A percentile compares a stretch with the other conserved stretches of the same genome.
Evolutionary conservation across 1,140 invertebrate species (phyloP).

Genomic region (Ladona fulva): DNA sequence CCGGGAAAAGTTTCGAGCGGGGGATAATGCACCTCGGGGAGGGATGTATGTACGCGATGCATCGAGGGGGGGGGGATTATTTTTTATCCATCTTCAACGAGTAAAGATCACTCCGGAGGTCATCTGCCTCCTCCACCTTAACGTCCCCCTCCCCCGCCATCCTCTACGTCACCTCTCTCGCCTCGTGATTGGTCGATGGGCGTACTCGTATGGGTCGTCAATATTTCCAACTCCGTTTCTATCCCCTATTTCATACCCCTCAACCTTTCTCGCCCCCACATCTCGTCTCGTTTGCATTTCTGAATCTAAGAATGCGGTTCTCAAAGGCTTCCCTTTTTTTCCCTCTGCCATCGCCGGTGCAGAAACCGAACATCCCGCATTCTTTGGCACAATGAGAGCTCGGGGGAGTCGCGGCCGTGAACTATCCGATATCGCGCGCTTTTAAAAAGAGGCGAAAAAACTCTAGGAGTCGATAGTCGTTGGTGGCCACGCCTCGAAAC

Average conservation of each 20-base stretch:
- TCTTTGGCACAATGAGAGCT: too few relatives aligned
- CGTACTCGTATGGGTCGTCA: neutral
- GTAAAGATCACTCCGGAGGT: neutral
- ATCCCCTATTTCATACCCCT: neutral
- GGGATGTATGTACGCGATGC: neutral
- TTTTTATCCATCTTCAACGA: neutral
- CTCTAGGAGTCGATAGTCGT: too few relatives aligned
- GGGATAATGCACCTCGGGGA: neutral
- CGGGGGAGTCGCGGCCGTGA: too few relatives aligned
- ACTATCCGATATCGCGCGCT: too few relatives aligned
- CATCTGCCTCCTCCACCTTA: neutral
- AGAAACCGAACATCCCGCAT: neutral
- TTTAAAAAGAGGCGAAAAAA: too few relatives aligned
- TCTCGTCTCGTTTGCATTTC: neutral
- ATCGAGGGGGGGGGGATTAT: neutral
- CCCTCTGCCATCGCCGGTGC: neutral
- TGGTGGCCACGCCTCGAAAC: too few relatives aligned
- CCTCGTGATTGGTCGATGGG: neutral
- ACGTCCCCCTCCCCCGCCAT: too few relatives aligned
- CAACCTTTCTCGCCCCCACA: neutral
- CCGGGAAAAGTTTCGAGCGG: neutral
- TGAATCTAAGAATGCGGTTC: neutral
- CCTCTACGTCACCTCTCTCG: neutral
- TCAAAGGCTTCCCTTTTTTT: neutral
- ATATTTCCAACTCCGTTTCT: neutral